Evolutionary conservation across 2,888 invertebrate species (phyloP).

Genomic region (Tetrapedia diversipes): DNA sequence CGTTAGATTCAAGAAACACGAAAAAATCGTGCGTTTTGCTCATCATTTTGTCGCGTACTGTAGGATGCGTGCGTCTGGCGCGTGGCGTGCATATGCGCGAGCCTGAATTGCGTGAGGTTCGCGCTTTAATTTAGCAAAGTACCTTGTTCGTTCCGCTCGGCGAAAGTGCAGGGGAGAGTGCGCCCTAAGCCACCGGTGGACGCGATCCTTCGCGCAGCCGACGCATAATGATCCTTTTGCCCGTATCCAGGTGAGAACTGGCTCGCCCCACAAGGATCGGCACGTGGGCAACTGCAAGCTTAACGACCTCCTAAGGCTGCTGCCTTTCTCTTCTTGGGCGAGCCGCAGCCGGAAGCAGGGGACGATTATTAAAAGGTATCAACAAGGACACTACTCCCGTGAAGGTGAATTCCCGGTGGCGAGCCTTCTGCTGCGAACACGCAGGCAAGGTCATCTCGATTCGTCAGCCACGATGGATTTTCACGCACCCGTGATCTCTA

Average conservation of each 20-base stretch:
- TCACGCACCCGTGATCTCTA: slow-evolving; percentile 57
- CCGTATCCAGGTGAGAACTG: slow-evolving; percentile 64
- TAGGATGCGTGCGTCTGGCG: slow-evolving; percentile 53
- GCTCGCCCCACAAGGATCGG: slow-evolving; percentile 47
- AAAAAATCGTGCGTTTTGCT: too few relatives aligned
- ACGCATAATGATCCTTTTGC: slow-evolving; percentile 44
- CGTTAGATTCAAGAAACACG: too few relatives aligned
- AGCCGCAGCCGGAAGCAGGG: slow-evolving; percentile 39
- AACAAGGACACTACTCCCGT: neutral
- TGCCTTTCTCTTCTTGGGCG: neutral
- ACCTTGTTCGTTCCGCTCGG: slow-evolving; percentile 71
- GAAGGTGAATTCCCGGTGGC: neutral
- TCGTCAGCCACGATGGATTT: slow-evolving; percentile 35
- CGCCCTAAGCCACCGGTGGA: slow-evolving; percentile 36
- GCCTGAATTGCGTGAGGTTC: slow-evolving; percentile 71
- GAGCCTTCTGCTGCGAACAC: slow-evolving; percentile 53
- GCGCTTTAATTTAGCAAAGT: slow-evolving; percentile 78
- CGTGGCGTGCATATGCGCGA: slow-evolving; percentile 52
- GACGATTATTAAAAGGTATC: slow-evolving; percentile 34
- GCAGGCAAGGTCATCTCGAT: slow-evolving; percentile 8
- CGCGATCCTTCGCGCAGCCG: slow-evolving; percentile 61
- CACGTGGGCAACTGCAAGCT: slow-evolving; percentile 65
- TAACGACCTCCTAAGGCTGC: slow-evolving; percentile 33
- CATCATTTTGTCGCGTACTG: too few relatives aligned
- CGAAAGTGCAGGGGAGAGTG: slow-evolving; percentile 51